Evolutionary conservation across 2,113 vertebrate species (phyloP).

Genomic region (Petrocephalus microphthalmus): DNA sequence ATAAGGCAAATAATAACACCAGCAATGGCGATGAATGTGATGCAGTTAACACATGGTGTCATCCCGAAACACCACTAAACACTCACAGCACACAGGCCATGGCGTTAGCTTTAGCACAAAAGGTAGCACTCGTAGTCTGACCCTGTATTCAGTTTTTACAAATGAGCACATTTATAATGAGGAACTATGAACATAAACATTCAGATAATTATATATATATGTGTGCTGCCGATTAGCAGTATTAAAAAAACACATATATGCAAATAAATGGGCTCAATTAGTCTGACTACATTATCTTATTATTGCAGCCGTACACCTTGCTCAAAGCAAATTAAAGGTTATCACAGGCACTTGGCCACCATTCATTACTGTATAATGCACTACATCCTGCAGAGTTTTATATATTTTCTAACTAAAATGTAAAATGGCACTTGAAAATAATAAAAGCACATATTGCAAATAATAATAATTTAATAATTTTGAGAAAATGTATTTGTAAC

Average conservation of each 20-base stretch:
- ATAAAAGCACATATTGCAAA: neutral
- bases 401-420: neutral
- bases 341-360: neutral
- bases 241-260: neutral
- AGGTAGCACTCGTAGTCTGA: neutral
- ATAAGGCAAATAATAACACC: neutral
- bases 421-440: neutral
- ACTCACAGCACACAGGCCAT: neutral
- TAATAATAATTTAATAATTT: neutral
- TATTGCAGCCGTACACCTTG: neutral
- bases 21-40: neutral
- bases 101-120: too few relatives aligned
- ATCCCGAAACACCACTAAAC: neutral
- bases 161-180: neutral
- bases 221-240: neutral
- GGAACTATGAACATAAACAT: neutral
- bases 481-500: neutral
- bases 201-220: neutral
- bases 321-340: conserved; percentile 6
- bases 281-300: conserved; percentile 3
- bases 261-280: neutral
- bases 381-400: neutral
- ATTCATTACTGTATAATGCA: neutral
- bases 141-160: neutral
- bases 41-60: neutral